Base-by-base conservation (phyloP, 2,888 invertebrate genomes). In the Flabesymbios commensalis region DNA sequence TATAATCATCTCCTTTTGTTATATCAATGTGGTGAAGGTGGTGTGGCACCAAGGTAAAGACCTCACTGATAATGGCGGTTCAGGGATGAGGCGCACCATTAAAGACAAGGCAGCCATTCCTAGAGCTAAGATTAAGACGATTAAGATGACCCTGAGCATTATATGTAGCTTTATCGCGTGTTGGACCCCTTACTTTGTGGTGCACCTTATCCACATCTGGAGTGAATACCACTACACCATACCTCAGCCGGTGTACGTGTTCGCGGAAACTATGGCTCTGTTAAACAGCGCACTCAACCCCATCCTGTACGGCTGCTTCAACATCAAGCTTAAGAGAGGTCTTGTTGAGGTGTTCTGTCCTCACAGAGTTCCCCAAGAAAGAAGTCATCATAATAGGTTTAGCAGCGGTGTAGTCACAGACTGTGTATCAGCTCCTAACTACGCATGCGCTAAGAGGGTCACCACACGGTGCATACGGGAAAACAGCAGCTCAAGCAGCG, bases 181-280 rank as follows among this genome's bases (percentile, higher is more conserved):
- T 70, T 84, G 84, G 83, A 82, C 81, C 19, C 84, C 84, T 0
- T 84, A 84, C 68, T 84, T 84, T 69, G 80, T 83, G 10, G 81
- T 82, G 22, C 83, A 83, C 51, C 75, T 83, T 47, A 76, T 83
- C 52, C 72, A 75, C 39, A 79, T 84, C 24, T 84, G 82, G 73
- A 81, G 78, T 57, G 76, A 83, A 63, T 79, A 82, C 64, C 72
- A 64, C 29, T 77, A 80, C 63, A 72, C 68, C 41, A 73, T 81
- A 4, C 78, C 82, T 0, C 71, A 73, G 17, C 71, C 76, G 2
- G 74, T 83, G 19, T 75, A 80, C 67, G 81, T 76, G 0, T 76
- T 83, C 48, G 82, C 77, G 0, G 84, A 84, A 61, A 79, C 79
- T 0, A 64, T 78, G 29, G 78, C 78, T 2, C 68, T 80, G 24